phyloP scores from a whole-genome alignment of 1,140 invertebrate species.

The Ips typographus region DNA sequence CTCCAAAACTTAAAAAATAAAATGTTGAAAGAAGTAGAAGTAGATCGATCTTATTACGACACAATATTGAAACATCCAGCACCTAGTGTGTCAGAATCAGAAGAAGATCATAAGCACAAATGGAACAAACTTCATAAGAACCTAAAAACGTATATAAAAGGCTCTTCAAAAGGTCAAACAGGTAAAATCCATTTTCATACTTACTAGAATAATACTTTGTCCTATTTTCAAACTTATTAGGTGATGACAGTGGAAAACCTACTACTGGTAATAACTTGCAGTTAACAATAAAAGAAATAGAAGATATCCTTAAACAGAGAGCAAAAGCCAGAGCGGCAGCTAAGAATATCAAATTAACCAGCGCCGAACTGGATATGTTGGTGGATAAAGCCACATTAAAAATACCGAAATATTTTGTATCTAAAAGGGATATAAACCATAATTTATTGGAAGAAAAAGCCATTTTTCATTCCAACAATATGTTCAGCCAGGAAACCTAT shows the following conservation, averaged over 20 bases:
- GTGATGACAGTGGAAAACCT: background rate
- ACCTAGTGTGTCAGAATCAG: constrained; percentile 11
- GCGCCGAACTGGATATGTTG: constrained; percentile 42
- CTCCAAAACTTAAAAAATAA: constrained; percentile 14
- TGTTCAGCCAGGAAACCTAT: constrained; percentile 16
- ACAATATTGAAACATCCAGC: constrained; percentile 11
- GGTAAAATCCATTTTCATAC: no score
- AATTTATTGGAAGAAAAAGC: constrained; percentile 37
- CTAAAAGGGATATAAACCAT: constrained; percentile 40
- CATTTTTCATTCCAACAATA: constrained; percentile 19
- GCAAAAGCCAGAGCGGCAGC: constrained; percentile 42
- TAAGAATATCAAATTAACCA: constrained; percentile 44
- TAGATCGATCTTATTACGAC: constrained; percentile 21
- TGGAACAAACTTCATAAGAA: background rate
- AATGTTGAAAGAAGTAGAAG: constrained; percentile 27
- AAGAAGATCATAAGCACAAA: background rate
- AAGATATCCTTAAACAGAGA: constrained; percentile 41
- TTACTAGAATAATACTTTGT: no score
- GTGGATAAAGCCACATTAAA: constrained; percentile 40
- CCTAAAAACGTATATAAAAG: background rate
- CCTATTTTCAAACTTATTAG: no score
- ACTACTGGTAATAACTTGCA: background rate
- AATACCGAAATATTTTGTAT: constrained; percentile 30
- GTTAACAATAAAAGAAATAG: constrained; percentile 43
- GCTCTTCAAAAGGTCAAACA: no score